Base-by-base conservation (phyloP, 1,140 invertebrate species). In the Heterodera schachtii region DNA sequence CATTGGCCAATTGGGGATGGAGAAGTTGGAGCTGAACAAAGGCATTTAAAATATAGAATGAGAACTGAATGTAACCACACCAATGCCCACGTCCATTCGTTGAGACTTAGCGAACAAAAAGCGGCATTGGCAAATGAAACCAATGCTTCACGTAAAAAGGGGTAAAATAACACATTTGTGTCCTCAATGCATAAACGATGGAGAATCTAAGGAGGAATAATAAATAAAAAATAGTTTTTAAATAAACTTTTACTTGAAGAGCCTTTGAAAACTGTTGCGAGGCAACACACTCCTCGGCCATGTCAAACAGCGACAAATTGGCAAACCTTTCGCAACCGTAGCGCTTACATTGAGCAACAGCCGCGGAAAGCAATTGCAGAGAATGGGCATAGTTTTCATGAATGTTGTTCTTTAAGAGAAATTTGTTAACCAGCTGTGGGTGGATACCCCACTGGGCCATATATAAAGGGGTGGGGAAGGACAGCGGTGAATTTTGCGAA, bases 251-350 rank as follows among this genome's bases (percentile, higher is more conserved):
- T 31, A 85, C 82, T 44, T 83, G 83, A 16, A 81, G 41, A 41
- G 82, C 46, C 13, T 84, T 80, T 19, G 31, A 3, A 66, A 74
- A 84, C 43, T 85, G 70, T 74, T 74, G 57, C 7, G 64, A 21
- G 44, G 8, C 44, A 19, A 85, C 60, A 49, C 49, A 85, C 84
- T 84, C 83, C 31, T 84, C 84, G 64, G 83, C 82, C 44, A 84
- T 84, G 46, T 84, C 66, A 21, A 84, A 69, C 44, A 60, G 43
- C 16, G 60, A 64, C 31, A 47, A 21, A 21, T 41, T 52, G 16
- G 70, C 21, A 77, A 84, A 75, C 41, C 83, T 81, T 43, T 75
- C 52, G 11, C 75, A 81, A 13, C 64, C 43, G 46, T 82, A 85
- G 2, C 49, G 70, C 13, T 84, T 71, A 66, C 75, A 84, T 46